phyloP scores from a whole-genome alignment of 2,888 invertebrate species.

The Mechanitis mazaeus region DNA sequence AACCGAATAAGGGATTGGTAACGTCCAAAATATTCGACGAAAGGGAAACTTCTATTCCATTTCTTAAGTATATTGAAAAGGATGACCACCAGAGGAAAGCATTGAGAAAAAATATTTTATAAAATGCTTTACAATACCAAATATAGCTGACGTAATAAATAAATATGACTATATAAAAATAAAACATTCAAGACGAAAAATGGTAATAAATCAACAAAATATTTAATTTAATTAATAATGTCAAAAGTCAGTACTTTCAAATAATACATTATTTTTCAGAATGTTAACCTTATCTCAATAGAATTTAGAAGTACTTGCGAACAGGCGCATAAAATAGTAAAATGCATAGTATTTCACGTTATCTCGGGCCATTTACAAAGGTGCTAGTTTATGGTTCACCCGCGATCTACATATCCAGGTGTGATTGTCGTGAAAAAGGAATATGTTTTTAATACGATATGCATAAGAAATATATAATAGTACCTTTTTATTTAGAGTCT shows the following conservation, averaged over 20 bases:
- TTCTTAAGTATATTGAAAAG: constrained; percentile 26
- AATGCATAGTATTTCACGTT: constrained; percentile 29
- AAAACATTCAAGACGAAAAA: too few relatives aligned
- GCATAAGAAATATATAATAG: too few relatives aligned
- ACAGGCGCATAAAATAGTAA: constrained; percentile 27
- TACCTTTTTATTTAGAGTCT: too few relatives aligned
- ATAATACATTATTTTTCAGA: not conserved
- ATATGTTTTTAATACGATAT: not conserved
- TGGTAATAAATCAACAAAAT: too few relatives aligned
- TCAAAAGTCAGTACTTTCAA: not conserved
- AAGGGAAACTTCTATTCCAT: constrained; percentile 20
- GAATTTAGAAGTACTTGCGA: constrained; percentile 15
- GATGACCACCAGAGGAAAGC: constrained; percentile 18
- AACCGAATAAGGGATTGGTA: constrained; percentile 20
- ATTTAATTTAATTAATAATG: too few relatives aligned
- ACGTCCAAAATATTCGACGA: constrained; percentile 21
- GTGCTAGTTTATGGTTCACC: constrained; percentile 28
- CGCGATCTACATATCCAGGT: constrained; percentile 39
- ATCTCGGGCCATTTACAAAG: constrained; percentile 20
- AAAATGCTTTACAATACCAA: constrained; percentile 20
- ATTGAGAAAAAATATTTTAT: constrained; percentile 13
- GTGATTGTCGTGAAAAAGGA: constrained; percentile 4
- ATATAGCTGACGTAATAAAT: constrained; percentile 13
- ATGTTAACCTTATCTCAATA: constrained; percentile 18
- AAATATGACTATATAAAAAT: not conserved